Conservation (phyloP, 1,140 invertebrate species). For the Heliconius congener region DNA sequence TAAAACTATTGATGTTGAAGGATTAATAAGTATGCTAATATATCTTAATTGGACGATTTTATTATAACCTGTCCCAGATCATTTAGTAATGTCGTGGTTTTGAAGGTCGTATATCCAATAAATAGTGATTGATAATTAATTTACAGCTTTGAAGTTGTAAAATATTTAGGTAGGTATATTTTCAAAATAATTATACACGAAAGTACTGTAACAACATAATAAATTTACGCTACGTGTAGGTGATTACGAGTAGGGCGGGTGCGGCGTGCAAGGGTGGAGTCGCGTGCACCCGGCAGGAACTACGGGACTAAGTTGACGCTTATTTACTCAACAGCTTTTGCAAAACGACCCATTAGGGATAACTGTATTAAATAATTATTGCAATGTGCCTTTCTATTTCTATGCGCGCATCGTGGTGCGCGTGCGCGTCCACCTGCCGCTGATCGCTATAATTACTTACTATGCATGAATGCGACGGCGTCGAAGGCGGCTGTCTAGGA, state of each 20-base stretch:
- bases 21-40: constrained; percentile 41
- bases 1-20: constrained; percentile 26
- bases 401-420: constrained; percentile 67
- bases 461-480: constrained; percentile 76
- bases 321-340: constrained; percentile 79
- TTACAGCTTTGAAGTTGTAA: constrained; percentile 36
- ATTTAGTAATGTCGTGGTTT: constrained; percentile 40
- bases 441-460: constrained; percentile 80
- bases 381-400: constrained; percentile 80
- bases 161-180: background rate
- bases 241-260: constrained; percentile 28
- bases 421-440: constrained; percentile 75
- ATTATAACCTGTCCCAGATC: constrained; percentile 36
- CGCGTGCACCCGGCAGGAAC: constrained; percentile 62
- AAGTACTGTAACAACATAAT: background rate
- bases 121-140: constrained; percentile 46
- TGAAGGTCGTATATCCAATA: constrained; percentile 48
- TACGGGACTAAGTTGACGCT: constrained; percentile 57
- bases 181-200: background rate
- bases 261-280: constrained; percentile 37
- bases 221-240: background rate
- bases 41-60: constrained; percentile 36
- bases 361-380: constrained; percentile 81
- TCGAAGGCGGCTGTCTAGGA: constrained; percentile 71
- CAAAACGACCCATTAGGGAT: constrained; percentile 78